Percentiles rank a stretch among this genome's conserved stretches.
phyloP scores from a whole-genome alignment of 2,888 invertebrate species.

The Drosophila demipolita region DNA sequence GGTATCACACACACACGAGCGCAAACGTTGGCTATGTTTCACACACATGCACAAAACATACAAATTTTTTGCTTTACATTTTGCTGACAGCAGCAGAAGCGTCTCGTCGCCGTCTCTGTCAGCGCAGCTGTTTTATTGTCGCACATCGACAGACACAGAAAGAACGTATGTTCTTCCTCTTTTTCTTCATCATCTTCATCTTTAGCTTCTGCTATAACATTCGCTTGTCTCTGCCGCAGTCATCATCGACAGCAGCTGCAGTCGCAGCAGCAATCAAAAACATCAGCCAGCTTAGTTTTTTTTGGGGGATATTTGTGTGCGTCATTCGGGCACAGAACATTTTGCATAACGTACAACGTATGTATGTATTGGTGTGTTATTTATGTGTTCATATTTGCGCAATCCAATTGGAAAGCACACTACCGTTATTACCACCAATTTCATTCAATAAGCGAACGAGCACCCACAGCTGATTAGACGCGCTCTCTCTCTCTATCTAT shows the following conservation, averaged over 20 bases:
- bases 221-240: conserved; percentile 48
- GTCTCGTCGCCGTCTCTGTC: conserved; percentile 12
- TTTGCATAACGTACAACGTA: conserved; percentile 61
- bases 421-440: conserved; percentile 66
- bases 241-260: conserved; percentile 64
- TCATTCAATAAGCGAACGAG: conserved; percentile 61
- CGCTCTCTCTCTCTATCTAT: conserved; percentile 19
- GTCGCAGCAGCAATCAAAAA: conserved; percentile 20
- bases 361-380: conserved; percentile 42
- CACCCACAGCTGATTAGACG: conserved; percentile 64
- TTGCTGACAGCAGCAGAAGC: conserved; percentile 30
- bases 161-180: conserved; percentile 32
- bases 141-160: conserved; percentile 39
- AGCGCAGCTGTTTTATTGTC: conserved; percentile 70
- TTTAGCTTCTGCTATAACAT: conserved; percentile 19
- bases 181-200: conserved; percentile 10
- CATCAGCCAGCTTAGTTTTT: conserved; percentile 35
- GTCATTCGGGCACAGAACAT: conserved; percentile 64
- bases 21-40: conserved; percentile 2
- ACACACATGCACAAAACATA: conserved; percentile 20
- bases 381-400: conserved; percentile 68
- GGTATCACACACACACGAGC: conserved; percentile 22
- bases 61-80: conserved; percentile 16
- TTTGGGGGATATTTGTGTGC: conserved; percentile 66
- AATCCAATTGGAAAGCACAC: conserved; percentile 70